Base-by-base conservation (phyloP, 2,113 vertebrate genomes). In the Paracanthobrama guichenoti region DNA sequence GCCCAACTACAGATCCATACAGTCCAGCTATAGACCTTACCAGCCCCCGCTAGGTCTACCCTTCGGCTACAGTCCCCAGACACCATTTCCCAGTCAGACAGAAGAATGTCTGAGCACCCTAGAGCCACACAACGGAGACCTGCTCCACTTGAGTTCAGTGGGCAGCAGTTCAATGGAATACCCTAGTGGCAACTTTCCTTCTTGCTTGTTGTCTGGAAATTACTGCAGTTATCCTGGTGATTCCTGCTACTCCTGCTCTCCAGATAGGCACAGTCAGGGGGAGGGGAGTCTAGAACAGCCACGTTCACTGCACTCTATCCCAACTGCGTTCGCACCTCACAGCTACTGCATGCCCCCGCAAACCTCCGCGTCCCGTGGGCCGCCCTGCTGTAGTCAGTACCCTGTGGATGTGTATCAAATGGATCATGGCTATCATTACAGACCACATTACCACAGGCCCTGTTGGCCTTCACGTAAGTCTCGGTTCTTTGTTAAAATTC, bases 261-360 rank as follows among this genome's bases (percentile, higher is more conserved):
- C 90, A 1, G 73, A 89, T 18, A 50, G 78, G 2, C 73, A 89
- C 78, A 90, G 89, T 89, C 39, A 59, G 57, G 74, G 77, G 0
- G 48, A 87, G 39, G 81, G 48, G 24, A 93, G 90, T 87, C 78
- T 95, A 11, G 94, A 95, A 89, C 94, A 92, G 90, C 94, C 94
- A 0, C 85, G 85, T 6, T 94, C 94, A 0, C 88, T 95, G 46
- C 93, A 74, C 89, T 94, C 94, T 67, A 91, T 92, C 57, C 92
- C 91, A 0, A 92, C 92, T 0, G 90, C 89, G 0, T 87, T 83
- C 3, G 79, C 86, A 42, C 10, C 88, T 3, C 82, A 75, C 2
- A 89, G 91, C 84, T 92, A 91, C 74, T 90, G 88, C 6, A 14
- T 90, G 60, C 86, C 90, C 0, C 90, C 90, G 0, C 93, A 93